These are phyloP conservation scores for Pristionchus mayeri DNA, from an alignment of 2,888 invertebrate genomes.

Conservation along the genomic window DNA sequence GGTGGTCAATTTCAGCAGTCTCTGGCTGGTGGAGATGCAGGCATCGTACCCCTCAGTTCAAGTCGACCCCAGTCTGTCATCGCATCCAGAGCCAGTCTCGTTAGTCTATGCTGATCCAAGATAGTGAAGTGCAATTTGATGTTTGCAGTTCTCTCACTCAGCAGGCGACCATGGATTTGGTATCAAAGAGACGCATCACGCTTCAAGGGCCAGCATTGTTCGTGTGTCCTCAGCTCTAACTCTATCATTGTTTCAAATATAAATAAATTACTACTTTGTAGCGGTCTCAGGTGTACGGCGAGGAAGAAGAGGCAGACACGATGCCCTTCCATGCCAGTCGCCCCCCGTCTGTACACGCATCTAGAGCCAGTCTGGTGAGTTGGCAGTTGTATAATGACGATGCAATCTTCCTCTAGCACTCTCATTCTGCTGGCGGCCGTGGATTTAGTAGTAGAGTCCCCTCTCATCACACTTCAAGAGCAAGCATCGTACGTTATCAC, in stretches of 20 bases:
- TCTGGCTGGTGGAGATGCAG: slow-evolving; percentile 7
- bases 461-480: slow-evolving; percentile 29
- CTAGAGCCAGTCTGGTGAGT: slow-evolving; percentile 10
- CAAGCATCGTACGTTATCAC: neutral
- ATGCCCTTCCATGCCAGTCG: too few species aligned
- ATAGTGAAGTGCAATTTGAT: neutral
- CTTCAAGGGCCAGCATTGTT: too few species aligned
- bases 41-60: neutral
- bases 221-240: too few species aligned
- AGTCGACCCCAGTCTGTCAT: neutral
- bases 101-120: neutral
- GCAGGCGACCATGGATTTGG: neutral
- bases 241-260: too few species aligned
- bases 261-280: too few species aligned
- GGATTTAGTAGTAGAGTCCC: slow-evolving; percentile 17
- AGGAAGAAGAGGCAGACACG: too few species aligned
- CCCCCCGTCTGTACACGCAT: slow-evolving; percentile 3
- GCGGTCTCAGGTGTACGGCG: too few species aligned
- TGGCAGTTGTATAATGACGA: neutral
- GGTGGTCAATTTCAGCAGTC: neutral
- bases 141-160: neutral
- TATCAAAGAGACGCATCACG: too few species aligned
- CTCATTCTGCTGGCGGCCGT: neutral
- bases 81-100: slow-evolving; percentile 13
- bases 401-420: neutral